Evolutionary conservation across 2,797 vertebrate genomes (phyloP), one percentile per base, ranked within the genome.

Genomic region (Knipowitschia caucasica): DNA sequence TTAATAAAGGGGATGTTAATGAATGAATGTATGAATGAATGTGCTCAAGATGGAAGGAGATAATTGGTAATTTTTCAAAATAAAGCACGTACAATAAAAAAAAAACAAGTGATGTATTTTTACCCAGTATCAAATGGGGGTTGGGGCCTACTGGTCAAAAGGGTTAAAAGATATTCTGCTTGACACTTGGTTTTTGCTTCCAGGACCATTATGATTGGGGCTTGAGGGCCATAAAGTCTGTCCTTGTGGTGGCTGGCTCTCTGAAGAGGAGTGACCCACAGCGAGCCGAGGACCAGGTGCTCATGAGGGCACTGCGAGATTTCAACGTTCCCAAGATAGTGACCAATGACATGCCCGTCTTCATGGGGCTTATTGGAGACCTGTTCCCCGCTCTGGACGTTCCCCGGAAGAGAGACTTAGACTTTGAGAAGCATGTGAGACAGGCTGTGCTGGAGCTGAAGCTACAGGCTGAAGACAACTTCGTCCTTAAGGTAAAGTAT

Each of bases 241-340:
- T 99, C 5, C 87, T 99, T 29, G 94, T 99, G 64, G 93, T 98
- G 1, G 95, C 95, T 0, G 97, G 96, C 0, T 94, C 95, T 8
- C 88, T 99, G 43, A 98, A 96, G 62, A 87, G 95, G 51, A 92
- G 88, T 0, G 95, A 99, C 72, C 94, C 94, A 0, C 85, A 74
- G 11, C 86, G 92, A 5, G 92, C 93, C 0, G 95, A 98, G 75
- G 95, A 98, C 64, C 95, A 99, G 79, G 92, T 99, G 7, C 86
- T 99, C 54, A 97, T 98, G 96, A 89, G 94, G 59, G 94, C 95
- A 0, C 86, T 99, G 33, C 83, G 96, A 17, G 97, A 98, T 79
- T 98, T 98, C 65, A 99, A 99, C 66, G 69, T 96, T 44, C 95
- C 96, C 25, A 99, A 97, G 86, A 92, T 99, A 0, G 92, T 96